Base-by-base conservation (phyloP, 2,888 invertebrate genomes). In the Drosophila longiperda region DNA sequence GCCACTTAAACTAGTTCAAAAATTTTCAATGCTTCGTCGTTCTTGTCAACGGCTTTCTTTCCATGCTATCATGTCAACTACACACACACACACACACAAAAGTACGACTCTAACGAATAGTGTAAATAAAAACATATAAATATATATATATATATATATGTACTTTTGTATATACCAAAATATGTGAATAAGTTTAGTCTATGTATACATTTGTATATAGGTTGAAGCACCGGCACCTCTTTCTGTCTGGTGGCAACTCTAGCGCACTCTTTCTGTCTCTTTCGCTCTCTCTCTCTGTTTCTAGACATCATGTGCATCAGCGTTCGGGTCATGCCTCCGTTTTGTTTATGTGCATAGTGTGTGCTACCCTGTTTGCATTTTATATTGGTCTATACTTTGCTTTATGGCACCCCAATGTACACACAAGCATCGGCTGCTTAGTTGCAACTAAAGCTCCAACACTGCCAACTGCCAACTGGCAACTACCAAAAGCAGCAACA, bases 1-100 rank as follows among this genome's bases (percentile, higher is more conserved):
- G 90, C 87, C 90, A 87, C 87, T 87, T 90, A 87, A 87, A 87
- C 87, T 90, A 87, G 87, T 87, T 90, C 87, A 87, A 83, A 86
- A 87, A 83, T 89, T 87, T 87, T 85, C 72, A 82, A 82, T 82
- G 82, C 81, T 75, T 82, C 80, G 75, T 78, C 72, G 68, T 75
- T 66, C 75, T 83, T 83, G 82, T 83, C 82, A 81, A 77, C 83
- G 81, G 75, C 82, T 86, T 82, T 81, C 87, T 86, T 80, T 70
- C 77, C 68, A 77, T 68, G 72, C 73, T 82, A 82, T 80, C 85
- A 83, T 83, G 82, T 87, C 83, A 83, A 87, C 84, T 75, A 70
- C 65, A 59, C 74, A 77, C 69, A 80, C 75, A 81, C 53, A 60
- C 63, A 58, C 42, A 72, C 36, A 50, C 63, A 63, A 23, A 15